Conservation (phyloP, 2,113 vertebrate species). For the Pedetes capensis region DNA sequence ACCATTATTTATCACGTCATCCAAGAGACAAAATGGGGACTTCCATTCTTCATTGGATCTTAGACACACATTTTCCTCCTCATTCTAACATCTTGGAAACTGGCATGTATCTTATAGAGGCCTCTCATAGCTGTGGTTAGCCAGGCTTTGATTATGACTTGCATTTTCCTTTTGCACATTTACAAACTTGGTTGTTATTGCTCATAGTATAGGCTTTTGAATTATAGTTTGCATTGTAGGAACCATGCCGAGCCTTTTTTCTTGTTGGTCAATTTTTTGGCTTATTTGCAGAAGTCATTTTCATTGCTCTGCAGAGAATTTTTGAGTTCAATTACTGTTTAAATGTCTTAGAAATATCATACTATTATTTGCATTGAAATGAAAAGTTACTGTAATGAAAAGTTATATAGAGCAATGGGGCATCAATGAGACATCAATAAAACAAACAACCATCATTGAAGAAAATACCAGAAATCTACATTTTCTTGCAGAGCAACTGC, state of each 20-base stretch:
- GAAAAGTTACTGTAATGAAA: not conserved
- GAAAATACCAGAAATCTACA: not conserved
- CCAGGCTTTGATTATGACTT: not conserved
- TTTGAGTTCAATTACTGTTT: not conserved
- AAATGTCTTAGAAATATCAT: conserved; percentile 26
- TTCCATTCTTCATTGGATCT: not conserved
- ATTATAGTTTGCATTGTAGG: not conserved
- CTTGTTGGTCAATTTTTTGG: not conserved
- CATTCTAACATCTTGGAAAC: not conserved
- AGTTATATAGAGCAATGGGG: not conserved
- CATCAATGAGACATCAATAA: not conserved
- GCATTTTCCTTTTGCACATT: not conserved
- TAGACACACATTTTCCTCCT: not conserved
- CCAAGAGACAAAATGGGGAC: not conserved
- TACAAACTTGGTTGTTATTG: not conserved
- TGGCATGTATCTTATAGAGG: not conserved
- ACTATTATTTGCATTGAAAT: not conserved
- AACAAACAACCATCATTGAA: not conserved
- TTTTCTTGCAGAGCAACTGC: not conserved
- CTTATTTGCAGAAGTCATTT: not conserved
- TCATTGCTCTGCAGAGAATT: not conserved
- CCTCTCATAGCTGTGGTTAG: not conserved
- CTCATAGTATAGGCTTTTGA: not conserved
- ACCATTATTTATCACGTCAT: not conserved
- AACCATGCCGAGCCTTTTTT: not conserved